Percentiles rank a stretch among this genome's conserved stretches.
Evolutionary conservation across 2,113 vertebrate genomes (phyloP).

Genomic region (Xiphophorus hellerii): DNA sequence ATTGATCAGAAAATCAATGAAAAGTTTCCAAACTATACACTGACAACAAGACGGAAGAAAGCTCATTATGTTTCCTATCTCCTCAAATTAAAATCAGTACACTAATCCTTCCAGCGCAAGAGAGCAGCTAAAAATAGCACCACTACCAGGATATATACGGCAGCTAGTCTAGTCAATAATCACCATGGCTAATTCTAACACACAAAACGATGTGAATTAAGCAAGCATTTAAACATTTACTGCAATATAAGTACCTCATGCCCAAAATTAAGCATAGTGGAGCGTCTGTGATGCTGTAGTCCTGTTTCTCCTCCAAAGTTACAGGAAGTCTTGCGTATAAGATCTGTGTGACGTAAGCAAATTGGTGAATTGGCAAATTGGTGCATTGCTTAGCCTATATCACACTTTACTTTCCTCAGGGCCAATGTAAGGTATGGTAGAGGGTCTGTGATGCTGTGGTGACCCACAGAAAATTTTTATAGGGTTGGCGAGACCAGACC

Average conservation of each 20-base stretch:
- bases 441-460: no score
- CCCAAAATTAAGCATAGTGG: background rate
- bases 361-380: no score
- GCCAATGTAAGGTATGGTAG: no score
- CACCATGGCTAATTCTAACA: slow-evolving; percentile 69
- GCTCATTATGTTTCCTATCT: slow-evolving; percentile 41
- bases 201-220: slow-evolving; percentile 35
- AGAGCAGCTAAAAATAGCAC: slow-evolving; percentile 68
- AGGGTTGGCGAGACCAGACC: no score
- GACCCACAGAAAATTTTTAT: no score
- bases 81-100: slow-evolving; percentile 33
- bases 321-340: no score
- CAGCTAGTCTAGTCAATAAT: slow-evolving; percentile 68
- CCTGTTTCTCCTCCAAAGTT: no score
- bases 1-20: slow-evolving; percentile 22
- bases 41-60: slow-evolving; percentile 31
- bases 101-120: slow-evolving; percentile 52
- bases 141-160: slow-evolving; percentile 75
- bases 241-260: no score
- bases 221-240: slow-evolving; percentile 11
- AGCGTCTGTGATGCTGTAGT: background rate
- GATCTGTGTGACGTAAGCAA: no score
- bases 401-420: no score
- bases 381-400: no score
- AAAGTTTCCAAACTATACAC: background rate